Conservation (phyloP, 2,888 invertebrate species). For the Erpobdella octoculata region DNA sequence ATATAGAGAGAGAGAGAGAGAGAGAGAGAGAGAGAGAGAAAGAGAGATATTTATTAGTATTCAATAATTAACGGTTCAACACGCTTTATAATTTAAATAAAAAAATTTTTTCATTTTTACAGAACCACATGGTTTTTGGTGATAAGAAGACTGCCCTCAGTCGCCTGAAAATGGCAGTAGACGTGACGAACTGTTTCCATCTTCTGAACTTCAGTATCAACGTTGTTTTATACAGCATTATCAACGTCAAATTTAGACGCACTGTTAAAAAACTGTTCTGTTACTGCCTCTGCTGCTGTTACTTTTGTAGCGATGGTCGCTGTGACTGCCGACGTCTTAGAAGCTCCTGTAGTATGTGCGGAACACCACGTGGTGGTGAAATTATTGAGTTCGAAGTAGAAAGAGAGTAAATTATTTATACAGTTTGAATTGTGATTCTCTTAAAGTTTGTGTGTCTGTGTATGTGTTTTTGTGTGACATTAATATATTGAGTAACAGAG, state of each 20-base stretch:
- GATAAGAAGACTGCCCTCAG: background rate
- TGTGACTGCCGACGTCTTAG: background rate
- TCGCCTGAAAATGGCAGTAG: conserved; percentile 13
- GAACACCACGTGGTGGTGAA: no score
- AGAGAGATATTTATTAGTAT: no score
- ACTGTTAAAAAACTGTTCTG: conserved; percentile 52
- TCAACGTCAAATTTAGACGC: conserved; percentile 68
- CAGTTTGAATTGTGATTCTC: no score
- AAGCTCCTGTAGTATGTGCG: no score
- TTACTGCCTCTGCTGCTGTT: conserved; percentile 17
- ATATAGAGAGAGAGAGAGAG: no score
- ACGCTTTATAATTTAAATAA: background rate
- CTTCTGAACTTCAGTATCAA: conserved; percentile 57
- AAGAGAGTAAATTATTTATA: no score
- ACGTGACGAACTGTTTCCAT: conserved; percentile 47
- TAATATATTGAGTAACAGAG: no score
- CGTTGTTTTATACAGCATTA: conserved; percentile 70
- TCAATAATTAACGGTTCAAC: background rate
- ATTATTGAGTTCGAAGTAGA: no score
- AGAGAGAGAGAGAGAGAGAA: no score
- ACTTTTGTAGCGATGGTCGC: background rate
- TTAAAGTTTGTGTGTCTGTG: no score
- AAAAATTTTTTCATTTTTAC: no score
- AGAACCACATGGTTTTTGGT: conserved; percentile 4
- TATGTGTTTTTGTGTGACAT: no score